Evolutionary conservation across 2,113 vertebrate species (phyloP), one percentile per base, ranked within the genome.

Genomic region (Eulacestoma nigropectus): DNA sequence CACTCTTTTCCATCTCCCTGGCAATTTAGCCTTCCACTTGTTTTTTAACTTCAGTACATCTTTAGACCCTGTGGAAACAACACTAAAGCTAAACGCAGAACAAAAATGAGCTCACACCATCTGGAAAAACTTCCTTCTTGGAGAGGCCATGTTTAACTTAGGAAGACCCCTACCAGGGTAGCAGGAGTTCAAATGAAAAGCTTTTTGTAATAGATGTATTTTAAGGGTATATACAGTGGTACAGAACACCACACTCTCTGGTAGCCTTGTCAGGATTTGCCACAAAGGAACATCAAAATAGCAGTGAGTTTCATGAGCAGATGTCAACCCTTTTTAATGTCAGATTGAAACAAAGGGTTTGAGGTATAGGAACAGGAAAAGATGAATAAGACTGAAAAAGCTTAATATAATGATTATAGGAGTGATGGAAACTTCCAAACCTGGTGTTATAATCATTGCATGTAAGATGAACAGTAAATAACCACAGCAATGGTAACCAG

Each of bases 61-160:
- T 96, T 97, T 47, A 90, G 55, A 83, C 80, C 50, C 56, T 78
- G 52, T 91, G 78, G 86, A 95, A 96, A 92, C 63, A 89, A 57
- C 29, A 44, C 47, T 42, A 56, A 93, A 95, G 32, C 55, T 80
- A 72, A 95, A 92, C 4, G 13, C 20, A 72, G 73, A 96, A 70
- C 30, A 41, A 64, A 64, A 85, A 91, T 92, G 70, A 96, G 47
- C 75, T 96, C 95, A 91, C 55, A 87, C 59, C 92, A 87, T 93
- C 88, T 91, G 94, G 74, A 96, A 85, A 96, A 88, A 60, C 32
- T 52, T 74, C n/a, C 16, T 47, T 81, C 33, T 39, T 90, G 91
- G 82, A 90, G 30, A 47, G 74, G 47, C 39, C 0, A 2, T 92
- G 56, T 84, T 93, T 88, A 80, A 77, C 76, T 94, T 84, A 76